Base-by-base conservation (phyloP, 2,888 invertebrate genomes). In the Ormyrus pomaceus region DNA sequence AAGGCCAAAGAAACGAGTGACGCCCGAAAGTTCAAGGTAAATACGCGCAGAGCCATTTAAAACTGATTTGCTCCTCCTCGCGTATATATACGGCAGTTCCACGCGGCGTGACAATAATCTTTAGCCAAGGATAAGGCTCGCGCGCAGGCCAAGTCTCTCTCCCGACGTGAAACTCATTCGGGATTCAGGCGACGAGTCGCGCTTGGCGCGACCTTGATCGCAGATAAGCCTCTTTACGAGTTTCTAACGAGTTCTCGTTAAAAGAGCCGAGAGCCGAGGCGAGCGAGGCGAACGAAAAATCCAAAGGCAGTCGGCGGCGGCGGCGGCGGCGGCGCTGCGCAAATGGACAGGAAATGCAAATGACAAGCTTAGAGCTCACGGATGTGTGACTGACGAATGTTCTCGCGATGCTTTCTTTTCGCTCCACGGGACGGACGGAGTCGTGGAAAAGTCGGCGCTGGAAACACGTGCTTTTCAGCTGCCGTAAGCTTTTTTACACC, bases 191-290 rank as follows among this genome's bases (percentile, higher is more conserved):
- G 73, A 79, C 68, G 71, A 64, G 69, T 19, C 56, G 34, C 34
- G 50, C 77, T 46, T 64, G 34, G 46, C 34, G 50, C 65, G 81
- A 65, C 81, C 79, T 81, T 71, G 81, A 81, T 81, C 79, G 61
- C 6, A 79, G 79, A 81, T 81, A 81, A 81, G 76, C 79, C 45
- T 64, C 78, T 78, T 81, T 78, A 81, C 78, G 75, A 78, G 81
- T 77, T 81, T 81, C 78, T 81, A 81, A 81, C 78, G 78, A 81
- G 81, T 72, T 76, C 34, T 34, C 34, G 34, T 34, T 34, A 34
- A 34, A 34, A 34, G 34, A 34, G 4, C 34, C 34, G 34, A 34
- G 34, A 34, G 34, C 4, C 34, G 34, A 34, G 3, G 0, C 3
- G 34, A 34, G 34, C 2, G 34, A 34, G 34, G 34, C 34, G 34